phyloP scores from a whole-genome alignment of 2,113 vertebrate genomes.

The Spea multiplicata region DNA sequence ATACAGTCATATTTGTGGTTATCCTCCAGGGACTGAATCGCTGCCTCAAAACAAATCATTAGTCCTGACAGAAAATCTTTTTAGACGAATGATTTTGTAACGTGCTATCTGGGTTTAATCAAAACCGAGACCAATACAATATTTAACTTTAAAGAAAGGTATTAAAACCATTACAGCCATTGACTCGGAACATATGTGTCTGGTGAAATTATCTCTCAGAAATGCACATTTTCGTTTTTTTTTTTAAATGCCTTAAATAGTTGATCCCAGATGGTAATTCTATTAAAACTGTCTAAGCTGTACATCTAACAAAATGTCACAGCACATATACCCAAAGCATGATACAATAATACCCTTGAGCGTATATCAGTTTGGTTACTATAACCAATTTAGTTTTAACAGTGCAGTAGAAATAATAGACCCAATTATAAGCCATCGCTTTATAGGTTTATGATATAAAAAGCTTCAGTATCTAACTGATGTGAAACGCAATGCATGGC shows the following conservation, averaged over 20 bases:
- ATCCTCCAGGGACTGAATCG: constrained; percentile 19
- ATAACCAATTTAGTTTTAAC: constrained; percentile 44
- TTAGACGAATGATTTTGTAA: constrained; percentile 29
- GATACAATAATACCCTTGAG: constrained; percentile 57
- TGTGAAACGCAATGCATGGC: constrained; percentile 20
- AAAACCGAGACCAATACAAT: constrained; percentile 14
- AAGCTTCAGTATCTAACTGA: not conserved
- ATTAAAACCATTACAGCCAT: not conserved
- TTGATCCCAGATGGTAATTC: constrained; percentile 66
- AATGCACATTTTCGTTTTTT: constrained; percentile 22
- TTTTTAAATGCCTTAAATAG: constrained; percentile 52
- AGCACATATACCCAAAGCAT: constrained; percentile 60
- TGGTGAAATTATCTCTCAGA: not conserved
- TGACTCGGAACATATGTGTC: constrained; percentile 31
- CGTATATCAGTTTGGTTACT: constrained; percentile 56
- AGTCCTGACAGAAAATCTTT: constrained; percentile 29
- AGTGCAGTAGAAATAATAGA: not conserved
- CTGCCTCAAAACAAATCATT: constrained; percentile 33
- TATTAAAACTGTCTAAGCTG: constrained; percentile 57
- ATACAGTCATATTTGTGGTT: constrained; percentile 19
- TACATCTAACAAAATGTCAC: constrained; percentile 60
- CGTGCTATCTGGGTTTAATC: constrained; percentile 19
- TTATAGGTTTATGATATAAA: constrained; percentile 15
- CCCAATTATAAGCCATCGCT: not conserved
- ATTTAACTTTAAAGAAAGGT: constrained; percentile 15